Evolutionary conservation across 1,140 invertebrate genomes (phyloP).

Genomic region (Ditylenchus dipsaci): DNA sequence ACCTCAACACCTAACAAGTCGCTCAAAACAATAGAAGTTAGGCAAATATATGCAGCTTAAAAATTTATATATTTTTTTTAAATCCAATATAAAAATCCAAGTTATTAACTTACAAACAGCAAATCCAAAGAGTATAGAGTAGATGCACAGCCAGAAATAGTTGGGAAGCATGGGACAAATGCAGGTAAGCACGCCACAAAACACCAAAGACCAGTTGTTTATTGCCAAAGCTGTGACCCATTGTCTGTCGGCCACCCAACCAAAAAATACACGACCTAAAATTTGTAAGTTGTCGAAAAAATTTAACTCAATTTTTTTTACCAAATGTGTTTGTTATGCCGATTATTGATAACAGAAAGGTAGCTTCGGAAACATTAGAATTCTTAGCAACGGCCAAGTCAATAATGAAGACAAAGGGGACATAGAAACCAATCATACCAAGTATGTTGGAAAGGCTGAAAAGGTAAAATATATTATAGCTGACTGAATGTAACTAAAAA

Average conservation of each 20-base stretch:
- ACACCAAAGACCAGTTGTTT: slow-evolving; percentile 81
- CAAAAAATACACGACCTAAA: slow-evolving; percentile 61
- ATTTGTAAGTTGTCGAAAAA: neutral
- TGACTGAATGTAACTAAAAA: too few species aligned
- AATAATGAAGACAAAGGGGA: slow-evolving; percentile 81
- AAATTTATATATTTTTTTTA: slow-evolving; percentile 46
- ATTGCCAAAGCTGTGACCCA: slow-evolving; percentile 79
- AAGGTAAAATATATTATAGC: too few species aligned
- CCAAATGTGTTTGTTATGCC: slow-evolving; percentile 82
- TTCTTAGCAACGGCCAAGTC: slow-evolving; percentile 56
- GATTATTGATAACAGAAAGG: slow-evolving; percentile 77
- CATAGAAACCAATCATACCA: slow-evolving; percentile 92
- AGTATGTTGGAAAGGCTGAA: slow-evolving; percentile 88
- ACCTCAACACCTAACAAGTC: neutral
- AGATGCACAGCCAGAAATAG: slow-evolving; percentile 73
- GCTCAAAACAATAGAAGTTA: slow-evolving; percentile 94
- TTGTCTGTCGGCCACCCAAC: slow-evolving; percentile 62
- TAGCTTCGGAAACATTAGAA: slow-evolving; percentile 60
- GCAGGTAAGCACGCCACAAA: slow-evolving; percentile 79
- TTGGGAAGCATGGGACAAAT: slow-evolving; percentile 76
- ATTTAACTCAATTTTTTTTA: slow-evolving; percentile 6
- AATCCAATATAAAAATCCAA: slow-evolving; percentile 8
- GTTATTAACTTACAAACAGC: slow-evolving; percentile 76
- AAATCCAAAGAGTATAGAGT: slow-evolving; percentile 86
- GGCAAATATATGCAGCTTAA: slow-evolving; percentile 88